phyloP scores from a whole-genome alignment of 2,888 invertebrate genomes.

The Drosophila quinaria region DNA sequence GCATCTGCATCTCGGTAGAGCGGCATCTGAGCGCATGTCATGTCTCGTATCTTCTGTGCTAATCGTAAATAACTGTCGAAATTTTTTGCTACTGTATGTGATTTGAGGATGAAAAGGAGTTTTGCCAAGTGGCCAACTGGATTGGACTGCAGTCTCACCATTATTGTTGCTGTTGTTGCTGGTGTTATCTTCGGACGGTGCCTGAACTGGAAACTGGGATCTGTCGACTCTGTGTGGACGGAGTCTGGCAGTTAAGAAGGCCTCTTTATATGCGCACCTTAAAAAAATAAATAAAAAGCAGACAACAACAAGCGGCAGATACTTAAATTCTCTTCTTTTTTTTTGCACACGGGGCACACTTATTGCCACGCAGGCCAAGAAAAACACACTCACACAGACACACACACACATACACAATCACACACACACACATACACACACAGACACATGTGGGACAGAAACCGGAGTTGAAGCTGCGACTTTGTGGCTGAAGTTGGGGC shows the following conservation, averaged over 20 bases:
- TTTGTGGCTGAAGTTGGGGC: slow-evolving; percentile 41
- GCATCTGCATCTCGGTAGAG: slow-evolving; percentile 54
- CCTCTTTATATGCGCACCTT: slow-evolving; percentile 77
- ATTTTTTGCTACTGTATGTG: slow-evolving; percentile 82
- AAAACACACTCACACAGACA: slow-evolving; percentile 16
- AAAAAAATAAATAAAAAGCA: slow-evolving; percentile 34
- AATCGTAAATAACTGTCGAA: slow-evolving; percentile 82
- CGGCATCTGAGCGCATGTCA: slow-evolving; percentile 77
- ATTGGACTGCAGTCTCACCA: slow-evolving; percentile 31
- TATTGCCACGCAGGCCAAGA: slow-evolving; percentile 69
- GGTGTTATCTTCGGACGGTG: slow-evolving; percentile 47
- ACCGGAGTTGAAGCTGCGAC: slow-evolving; percentile 72
- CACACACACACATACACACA: slow-evolving; percentile 29
- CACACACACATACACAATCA: slow-evolving; percentile 10
- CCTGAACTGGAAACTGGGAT: slow-evolving; percentile 34
- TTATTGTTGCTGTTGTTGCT: slow-evolving; percentile 39
- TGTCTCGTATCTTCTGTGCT: slow-evolving; percentile 81
- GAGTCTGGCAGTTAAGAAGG: slow-evolving; percentile 61
- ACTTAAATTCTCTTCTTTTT: slow-evolving; percentile 53
- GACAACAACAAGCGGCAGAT: slow-evolving; percentile 63
- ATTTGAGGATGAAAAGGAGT: slow-evolving; percentile 74
- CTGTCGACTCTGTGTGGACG: slow-evolving; percentile 35
- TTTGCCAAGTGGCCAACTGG: slow-evolving; percentile 59
- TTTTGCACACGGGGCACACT: slow-evolving; percentile 77
- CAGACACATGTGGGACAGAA: slow-evolving; percentile 50